Conservation (phyloP, 2,113 vertebrate genomes). For the Halichoerus grypus region DNA sequence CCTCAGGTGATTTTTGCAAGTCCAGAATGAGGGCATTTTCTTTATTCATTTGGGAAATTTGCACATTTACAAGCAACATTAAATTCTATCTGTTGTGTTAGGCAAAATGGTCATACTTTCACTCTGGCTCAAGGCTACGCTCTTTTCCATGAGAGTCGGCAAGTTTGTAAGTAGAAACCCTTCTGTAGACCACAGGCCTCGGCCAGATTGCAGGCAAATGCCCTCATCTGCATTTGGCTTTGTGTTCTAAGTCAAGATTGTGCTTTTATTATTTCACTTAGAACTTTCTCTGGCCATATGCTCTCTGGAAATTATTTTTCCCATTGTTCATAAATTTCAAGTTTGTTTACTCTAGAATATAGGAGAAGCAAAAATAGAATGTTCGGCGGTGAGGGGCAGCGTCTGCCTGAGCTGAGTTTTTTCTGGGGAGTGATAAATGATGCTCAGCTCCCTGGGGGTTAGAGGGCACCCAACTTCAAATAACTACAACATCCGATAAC, state of each 20-base stretch:
- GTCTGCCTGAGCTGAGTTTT: constrained; percentile 85
- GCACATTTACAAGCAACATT: neutral
- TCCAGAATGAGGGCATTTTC: constrained; percentile 4
- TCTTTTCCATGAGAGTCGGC: neutral
- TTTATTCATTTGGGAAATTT: neutral
- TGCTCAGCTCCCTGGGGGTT: constrained; percentile 88
- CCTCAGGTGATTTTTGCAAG: neutral
- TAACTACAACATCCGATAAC: constrained; percentile 93
- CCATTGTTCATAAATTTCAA: constrained; percentile 90
- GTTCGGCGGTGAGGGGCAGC: constrained; percentile 81
- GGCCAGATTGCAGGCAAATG: constrained; percentile 40
- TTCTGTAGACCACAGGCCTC: neutral
- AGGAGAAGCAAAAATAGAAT: constrained; percentile 86
- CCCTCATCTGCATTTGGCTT: constrained; percentile 41
- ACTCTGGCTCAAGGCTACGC: neutral
- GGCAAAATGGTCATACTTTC: neutral
- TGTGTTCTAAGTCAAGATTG: constrained; percentile 44
- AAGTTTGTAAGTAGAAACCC: neutral
- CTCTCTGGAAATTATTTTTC: constrained; percentile 88
- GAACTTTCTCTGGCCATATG: constrained; percentile 78
- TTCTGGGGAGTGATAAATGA: constrained; percentile 91
- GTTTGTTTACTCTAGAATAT: constrained; percentile 90
- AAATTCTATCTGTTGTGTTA: neutral
- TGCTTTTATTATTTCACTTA: constrained; percentile 71
- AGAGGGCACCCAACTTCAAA: constrained; percentile 93